Evolutionary conservation across 2,113 vertebrate species (phyloP).

Genomic region (Sigmodon hispidus): DNA sequence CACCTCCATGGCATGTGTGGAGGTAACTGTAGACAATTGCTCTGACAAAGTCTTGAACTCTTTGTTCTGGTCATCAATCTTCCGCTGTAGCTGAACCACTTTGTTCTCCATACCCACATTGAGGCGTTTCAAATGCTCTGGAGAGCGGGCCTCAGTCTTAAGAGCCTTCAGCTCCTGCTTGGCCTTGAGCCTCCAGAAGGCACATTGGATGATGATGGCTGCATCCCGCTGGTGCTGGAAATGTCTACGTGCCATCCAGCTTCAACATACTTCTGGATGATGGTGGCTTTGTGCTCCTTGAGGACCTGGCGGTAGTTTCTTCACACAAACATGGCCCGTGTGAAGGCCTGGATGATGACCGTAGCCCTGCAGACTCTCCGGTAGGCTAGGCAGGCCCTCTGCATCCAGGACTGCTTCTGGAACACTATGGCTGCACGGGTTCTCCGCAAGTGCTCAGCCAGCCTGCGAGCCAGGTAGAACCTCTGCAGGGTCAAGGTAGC

Average conservation of each 20-base stretch:
- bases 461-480: constrained; percentile 85
- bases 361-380: constrained; percentile 83
- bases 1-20: constrained; percentile 85
- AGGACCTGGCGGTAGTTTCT: constrained; percentile 91
- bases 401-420: constrained; percentile 95
- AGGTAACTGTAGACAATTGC: constrained; percentile 83
- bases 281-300: constrained; percentile 91
- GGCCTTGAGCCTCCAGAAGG: constrained; percentile 88
- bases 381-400: constrained; percentile 84
- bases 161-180: constrained; percentile 90
- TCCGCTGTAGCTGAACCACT: constrained; percentile 96
- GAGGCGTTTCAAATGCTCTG: constrained; percentile 92
- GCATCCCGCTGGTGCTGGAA: constrained; percentile 84
- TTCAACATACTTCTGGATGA: constrained; percentile 90
- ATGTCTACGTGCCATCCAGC: constrained; percentile 89
- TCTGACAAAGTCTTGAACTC: constrained; percentile 88
- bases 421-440: constrained; percentile 88
- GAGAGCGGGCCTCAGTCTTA: constrained; percentile 94
- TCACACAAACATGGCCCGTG: constrained; percentile 92
- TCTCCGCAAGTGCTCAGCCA: constrained; percentile 88
- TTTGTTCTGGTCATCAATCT: constrained; percentile 95
- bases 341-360: constrained; percentile 92
- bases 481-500: constrained; percentile 89
- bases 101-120: constrained; percentile 99
- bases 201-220: constrained; percentile 92